These are phyloP conservation scores for Nemapogon koenigi DNA, from an alignment of 2,888 invertebrate species.

Conservation along the genomic window DNA sequence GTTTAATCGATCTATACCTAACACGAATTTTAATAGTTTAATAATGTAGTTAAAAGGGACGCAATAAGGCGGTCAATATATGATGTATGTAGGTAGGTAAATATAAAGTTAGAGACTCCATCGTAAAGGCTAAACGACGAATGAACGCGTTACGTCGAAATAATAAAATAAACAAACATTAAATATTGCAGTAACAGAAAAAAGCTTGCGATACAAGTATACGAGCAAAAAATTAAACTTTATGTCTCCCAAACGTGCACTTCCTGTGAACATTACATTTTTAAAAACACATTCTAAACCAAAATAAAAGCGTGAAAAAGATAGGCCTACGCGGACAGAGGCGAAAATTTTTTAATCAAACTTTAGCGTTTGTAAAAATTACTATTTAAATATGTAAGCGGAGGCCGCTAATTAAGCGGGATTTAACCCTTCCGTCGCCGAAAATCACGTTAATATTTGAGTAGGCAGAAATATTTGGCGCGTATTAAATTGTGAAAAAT, in stretches of 20 bases:
- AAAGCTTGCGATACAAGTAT: slow-evolving; percentile 45
- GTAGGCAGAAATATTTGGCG: slow-evolving; percentile 59
- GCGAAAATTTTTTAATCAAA: slow-evolving; percentile 60
- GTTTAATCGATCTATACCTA: no score
- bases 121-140: slow-evolving; percentile 3
- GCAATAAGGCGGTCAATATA: no score
- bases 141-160: slow-evolving; percentile 6
- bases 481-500: slow-evolving; percentile 64
- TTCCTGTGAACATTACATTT: slow-evolving; percentile 51
- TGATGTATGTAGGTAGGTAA: slow-evolving; percentile 60
- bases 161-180: slow-evolving; percentile 43
- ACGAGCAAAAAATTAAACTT: slow-evolving; percentile 40
- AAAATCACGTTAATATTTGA: slow-evolving; percentile 56
- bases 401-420: slow-evolving; percentile 59
- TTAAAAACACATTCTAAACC: slow-evolving; percentile 47
- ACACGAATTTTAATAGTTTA: no score
- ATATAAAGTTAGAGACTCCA: slow-evolving; percentile 27
- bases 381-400: slow-evolving; percentile 61
- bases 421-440: slow-evolving; percentile 65
- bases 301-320: slow-evolving; percentile 29
- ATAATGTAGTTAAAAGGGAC: no score
- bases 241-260: slow-evolving; percentile 47
- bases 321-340: slow-evolving; percentile 52
- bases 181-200: slow-evolving; percentile 35
- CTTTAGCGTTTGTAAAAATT: slow-evolving; percentile 66